These are phyloP conservation scores for Clostera curtula DNA, from an alignment of 2,888 invertebrate species.

Conservation along the genomic window DNA sequence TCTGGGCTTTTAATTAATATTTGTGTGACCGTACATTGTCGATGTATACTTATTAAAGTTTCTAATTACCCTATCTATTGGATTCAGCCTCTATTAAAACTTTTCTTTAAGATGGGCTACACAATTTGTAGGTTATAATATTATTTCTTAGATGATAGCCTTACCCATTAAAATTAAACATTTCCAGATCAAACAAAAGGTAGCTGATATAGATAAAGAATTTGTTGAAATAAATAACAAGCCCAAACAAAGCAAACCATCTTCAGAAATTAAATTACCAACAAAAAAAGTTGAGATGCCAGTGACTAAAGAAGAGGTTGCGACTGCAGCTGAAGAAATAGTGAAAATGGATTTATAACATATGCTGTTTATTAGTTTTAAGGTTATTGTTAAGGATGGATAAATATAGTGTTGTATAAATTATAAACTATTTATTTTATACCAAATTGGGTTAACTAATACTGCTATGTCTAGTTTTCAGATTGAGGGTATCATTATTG, in stretches of 20 bases:
- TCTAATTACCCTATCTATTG: too few relatives aligned
- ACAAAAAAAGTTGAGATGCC: slow-evolving; percentile 34
- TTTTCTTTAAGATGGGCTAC: too few relatives aligned
- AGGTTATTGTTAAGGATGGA: slow-evolving; percentile 10
- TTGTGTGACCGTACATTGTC: too few relatives aligned
- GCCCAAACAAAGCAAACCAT: slow-evolving; percentile 27
- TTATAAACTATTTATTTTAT: too few relatives aligned
- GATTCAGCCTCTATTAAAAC: too few relatives aligned
- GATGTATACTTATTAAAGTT: too few relatives aligned
- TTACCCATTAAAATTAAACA: slow-evolving; percentile 3
- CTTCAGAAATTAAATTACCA: slow-evolving; percentile 26
- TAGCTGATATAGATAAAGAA: slow-evolving; percentile 58
- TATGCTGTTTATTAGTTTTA: slow-evolving; percentile 9
- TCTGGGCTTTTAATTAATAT: too few relatives aligned
- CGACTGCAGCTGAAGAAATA: slow-evolving; percentile 44
- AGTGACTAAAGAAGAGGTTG: slow-evolving; percentile 51
- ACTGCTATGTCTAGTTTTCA: too few relatives aligned
- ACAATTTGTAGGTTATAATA: background rate
- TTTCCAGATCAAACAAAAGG: slow-evolving; percentile 61
- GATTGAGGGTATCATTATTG: too few relatives aligned
- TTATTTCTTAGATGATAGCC: slow-evolving; percentile 1
- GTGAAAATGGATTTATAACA: slow-evolving; percentile 58
- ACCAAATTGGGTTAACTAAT: too few relatives aligned
- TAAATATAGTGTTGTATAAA: slow-evolving; percentile 1
- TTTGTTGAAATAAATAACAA: slow-evolving; percentile 52